Evolutionary conservation across 2,888 invertebrate genomes (phyloP).

Genomic region (Netelia melanura): DNA sequence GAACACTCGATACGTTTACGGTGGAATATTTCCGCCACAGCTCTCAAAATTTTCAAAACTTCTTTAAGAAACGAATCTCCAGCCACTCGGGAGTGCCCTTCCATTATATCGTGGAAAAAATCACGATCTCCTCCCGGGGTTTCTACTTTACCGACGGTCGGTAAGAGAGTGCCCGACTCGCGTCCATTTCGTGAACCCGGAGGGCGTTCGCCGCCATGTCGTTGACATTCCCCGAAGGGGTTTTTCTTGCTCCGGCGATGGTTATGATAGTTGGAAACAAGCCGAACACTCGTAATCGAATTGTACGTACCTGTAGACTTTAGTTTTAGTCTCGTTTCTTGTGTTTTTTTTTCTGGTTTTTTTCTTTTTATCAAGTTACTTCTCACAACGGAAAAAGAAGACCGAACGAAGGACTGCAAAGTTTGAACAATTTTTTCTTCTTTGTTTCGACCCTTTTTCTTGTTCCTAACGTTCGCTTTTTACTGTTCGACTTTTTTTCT

Average conservation of each 20-base stretch:
- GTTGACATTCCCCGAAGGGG: conserved; percentile 10
- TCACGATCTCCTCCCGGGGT: neutral
- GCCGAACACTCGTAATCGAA: conserved; percentile 55
- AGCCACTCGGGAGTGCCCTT: conserved; percentile 35
- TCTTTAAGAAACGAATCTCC: conserved; percentile 42
- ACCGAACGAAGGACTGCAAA: conserved; percentile 18
- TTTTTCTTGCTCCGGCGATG: conserved; percentile 12
- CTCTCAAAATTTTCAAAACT: conserved; percentile 1
- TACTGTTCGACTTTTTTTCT: conserved; percentile 27
- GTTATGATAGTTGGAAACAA: conserved; percentile 40
- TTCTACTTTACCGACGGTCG: neutral
- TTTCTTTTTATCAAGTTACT: neutral
- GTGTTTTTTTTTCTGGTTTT: neutral
- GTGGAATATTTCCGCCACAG: neutral
- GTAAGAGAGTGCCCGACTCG: conserved; percentile 10
- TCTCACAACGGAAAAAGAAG: neutral
- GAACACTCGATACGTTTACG: neutral
- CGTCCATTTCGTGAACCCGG: conserved; percentile 14
- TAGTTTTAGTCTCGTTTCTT: conserved; percentile 25
- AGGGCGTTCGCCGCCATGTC: neutral
- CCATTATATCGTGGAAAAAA: conserved; percentile 34
- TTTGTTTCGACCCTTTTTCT: conserved; percentile 10
- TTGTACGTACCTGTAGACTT: conserved; percentile 58
- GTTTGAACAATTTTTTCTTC: conserved; percentile 14
- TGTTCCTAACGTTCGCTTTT: conserved; percentile 29